Evolutionary conservation across 2,113 vertebrate species (phyloP).

Genomic region (Mirza zaza): DNA sequence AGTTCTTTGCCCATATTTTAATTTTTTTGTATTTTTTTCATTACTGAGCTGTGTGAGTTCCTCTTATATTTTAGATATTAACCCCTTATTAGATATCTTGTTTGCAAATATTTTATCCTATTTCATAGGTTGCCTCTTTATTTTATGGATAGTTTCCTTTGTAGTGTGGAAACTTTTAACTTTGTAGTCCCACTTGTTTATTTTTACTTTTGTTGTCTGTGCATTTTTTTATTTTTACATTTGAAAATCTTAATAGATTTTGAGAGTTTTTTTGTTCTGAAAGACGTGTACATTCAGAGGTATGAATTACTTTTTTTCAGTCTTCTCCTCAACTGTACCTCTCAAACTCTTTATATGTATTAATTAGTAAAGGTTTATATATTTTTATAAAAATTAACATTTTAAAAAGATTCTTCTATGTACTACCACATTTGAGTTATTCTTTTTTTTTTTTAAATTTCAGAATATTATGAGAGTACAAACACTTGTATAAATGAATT

Average conservation of each 20-base stretch:
- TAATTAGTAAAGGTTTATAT: conserved; percentile 13
- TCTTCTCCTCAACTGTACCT: not conserved
- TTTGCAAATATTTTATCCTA: not conserved
- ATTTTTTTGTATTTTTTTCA: not conserved
- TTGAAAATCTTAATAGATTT: not conserved
- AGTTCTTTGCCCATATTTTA: not conserved
- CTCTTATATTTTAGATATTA: not conserved
- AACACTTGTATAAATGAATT: too few relatives aligned
- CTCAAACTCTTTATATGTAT: not conserved
- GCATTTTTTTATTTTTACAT: not conserved
- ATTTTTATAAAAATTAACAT: not conserved
- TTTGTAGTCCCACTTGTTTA: not conserved
- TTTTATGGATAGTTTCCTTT: not conserved
- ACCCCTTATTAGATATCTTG: not conserved
- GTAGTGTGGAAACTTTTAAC: not conserved
- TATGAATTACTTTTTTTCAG: not conserved
- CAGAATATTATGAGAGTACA: too few relatives aligned
- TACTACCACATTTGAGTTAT: not conserved
- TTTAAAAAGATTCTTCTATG: not conserved
- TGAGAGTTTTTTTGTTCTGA: conserved; percentile 13
- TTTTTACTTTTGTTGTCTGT: not conserved
- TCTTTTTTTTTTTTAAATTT: not conserved
- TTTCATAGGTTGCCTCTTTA: not conserved
- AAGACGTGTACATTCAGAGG: not conserved
- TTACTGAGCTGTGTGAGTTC: not conserved